A percentile compares a stretch with the other conserved stretches of the same genome.
These are phyloP conservation scores for Drosophila nr. fundita DNA, from an alignment of 2,888 invertebrate genomes.

Conservation along the genomic window DNA sequence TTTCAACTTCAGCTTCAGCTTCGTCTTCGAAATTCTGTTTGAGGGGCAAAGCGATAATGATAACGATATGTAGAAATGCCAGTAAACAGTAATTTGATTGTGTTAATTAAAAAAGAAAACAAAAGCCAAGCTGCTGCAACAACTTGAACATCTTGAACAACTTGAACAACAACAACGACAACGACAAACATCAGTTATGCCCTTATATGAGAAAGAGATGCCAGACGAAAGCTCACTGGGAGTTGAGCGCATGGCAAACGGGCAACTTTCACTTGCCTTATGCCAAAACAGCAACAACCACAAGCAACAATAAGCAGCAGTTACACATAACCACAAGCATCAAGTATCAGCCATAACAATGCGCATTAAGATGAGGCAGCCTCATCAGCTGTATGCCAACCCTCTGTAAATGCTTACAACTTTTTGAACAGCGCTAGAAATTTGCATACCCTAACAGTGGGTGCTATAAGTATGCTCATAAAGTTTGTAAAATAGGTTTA, in stretches of 20 bases:
- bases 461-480: neutral
- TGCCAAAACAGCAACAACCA: constrained; percentile 63
- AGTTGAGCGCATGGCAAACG: constrained; percentile 49
- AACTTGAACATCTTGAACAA: constrained; percentile 14
- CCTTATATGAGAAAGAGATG: constrained; percentile 74
- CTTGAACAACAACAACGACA: constrained; percentile 16
- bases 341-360: constrained; percentile 51
- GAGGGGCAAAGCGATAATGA: constrained; percentile 45
- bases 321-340: constrained; percentile 66
- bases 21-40: neutral
- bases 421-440: neutral
- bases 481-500: neutral
- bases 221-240: constrained; percentile 63
- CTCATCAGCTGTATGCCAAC: constrained; percentile 26
- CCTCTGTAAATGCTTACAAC: constrained; percentile 2
- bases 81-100: constrained; percentile 69
- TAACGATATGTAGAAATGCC: constrained; percentile 58
- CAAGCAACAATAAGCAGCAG: constrained; percentile 49
- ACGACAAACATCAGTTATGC: constrained; percentile 46
- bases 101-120: constrained; percentile 79
- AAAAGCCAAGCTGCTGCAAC: constrained; percentile 53
- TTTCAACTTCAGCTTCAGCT: neutral
- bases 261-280: constrained; percentile 82
- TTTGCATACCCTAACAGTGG: constrained; percentile 9
- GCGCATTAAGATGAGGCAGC: constrained; percentile 32